Evolutionary conservation across 2,888 invertebrate genomes (phyloP).

Genomic region (Yponomeuta plumbellus): DNA sequence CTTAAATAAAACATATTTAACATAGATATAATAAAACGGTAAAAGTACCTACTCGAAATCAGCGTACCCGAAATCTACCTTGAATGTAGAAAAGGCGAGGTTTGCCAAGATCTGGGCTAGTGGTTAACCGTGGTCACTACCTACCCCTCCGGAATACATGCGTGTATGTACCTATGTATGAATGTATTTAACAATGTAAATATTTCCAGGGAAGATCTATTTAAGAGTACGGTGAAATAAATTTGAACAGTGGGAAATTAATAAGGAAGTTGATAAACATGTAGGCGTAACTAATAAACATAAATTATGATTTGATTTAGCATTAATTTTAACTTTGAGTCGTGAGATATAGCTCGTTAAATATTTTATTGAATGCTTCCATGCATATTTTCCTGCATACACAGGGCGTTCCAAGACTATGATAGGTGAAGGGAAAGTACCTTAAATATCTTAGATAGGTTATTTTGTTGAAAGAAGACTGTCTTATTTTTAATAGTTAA

Average conservation of each 20-base stretch:
- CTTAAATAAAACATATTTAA: neutral
- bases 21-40: neutral
- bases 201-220: too few relatives aligned
- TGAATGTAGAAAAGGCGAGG: neutral
- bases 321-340: neutral
- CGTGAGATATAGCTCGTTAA: constrained; percentile 3
- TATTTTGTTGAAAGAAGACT: too few relatives aligned
- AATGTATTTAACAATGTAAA: too few relatives aligned
- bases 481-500: too few relatives aligned
- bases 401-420: too few relatives aligned
- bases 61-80: neutral
- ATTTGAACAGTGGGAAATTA: neutral
- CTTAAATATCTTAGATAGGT: too few relatives aligned
- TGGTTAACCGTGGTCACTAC: too few relatives aligned
- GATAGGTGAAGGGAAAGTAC: too few relatives aligned
- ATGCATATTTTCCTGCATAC: neutral
- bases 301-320: neutral
- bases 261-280: neutral
- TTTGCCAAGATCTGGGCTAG: neutral
- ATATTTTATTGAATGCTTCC: neutral
- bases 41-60: too few relatives aligned
- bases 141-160: too few relatives aligned
- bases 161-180: too few relatives aligned
- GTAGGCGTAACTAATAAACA: neutral
- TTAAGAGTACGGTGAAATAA: too few relatives aligned